These are phyloP conservation scores for Molothrus ater DNA, from an alignment of 2,797 vertebrate genomes.

Conservation along the genomic window DNA sequence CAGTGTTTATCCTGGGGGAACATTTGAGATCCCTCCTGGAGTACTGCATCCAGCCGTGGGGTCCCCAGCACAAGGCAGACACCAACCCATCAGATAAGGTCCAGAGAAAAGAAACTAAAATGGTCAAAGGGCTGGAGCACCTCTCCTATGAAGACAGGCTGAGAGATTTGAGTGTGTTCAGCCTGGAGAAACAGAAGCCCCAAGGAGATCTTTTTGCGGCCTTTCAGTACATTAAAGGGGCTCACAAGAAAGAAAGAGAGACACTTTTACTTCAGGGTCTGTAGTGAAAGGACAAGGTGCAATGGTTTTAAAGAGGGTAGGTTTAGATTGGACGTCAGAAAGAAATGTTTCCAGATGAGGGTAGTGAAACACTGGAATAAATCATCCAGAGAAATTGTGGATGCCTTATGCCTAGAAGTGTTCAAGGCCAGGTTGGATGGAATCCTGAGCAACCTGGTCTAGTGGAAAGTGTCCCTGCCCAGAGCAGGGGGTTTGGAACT, in stretches of 20 bases:
- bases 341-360: neutral
- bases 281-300: neutral
- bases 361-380: neutral
- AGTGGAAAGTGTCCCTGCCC: neutral
- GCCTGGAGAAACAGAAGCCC: neutral
- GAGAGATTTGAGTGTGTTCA: neutral
- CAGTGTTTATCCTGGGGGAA: neutral
- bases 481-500: no score
- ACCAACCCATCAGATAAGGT: rapidly evolving
- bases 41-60: neutral
- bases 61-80: neutral
- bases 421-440: neutral
- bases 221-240: neutral
- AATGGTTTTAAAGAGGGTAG: neutral
- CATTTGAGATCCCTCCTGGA: neutral
- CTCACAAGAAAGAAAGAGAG: neutral
- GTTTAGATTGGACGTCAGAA: neutral
- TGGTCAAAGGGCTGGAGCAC: neutral
- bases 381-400: neutral
- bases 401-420: neutral
- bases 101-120: neutral
- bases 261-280: neutral
- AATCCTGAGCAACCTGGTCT: neutral
- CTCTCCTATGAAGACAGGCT: neutral
- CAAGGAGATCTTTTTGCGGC: rapidly evolving